Evolutionary conservation across 1,140 invertebrate genomes (phyloP).

Genomic region (Acromyrmex heyeri): DNA sequence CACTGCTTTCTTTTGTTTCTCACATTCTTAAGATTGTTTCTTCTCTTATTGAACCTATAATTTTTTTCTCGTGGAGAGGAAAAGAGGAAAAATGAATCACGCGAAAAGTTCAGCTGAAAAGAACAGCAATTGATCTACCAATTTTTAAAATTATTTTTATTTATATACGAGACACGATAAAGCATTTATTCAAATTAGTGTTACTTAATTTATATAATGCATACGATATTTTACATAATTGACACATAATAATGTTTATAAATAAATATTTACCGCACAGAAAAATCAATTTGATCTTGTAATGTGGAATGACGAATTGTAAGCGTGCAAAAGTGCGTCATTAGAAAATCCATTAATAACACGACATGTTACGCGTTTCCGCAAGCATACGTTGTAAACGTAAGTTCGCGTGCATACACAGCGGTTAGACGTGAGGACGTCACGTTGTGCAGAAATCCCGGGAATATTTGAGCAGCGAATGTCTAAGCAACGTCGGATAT

Average conservation of each 20-base stretch:
- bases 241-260: background rate
- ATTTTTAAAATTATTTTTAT: constrained; percentile 12
- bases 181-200: background rate
- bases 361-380: constrained; percentile 36
- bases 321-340: background rate
- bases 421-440: constrained; percentile 17
- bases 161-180: background rate
- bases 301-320: background rate
- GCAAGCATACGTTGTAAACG: background rate
- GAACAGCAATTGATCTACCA: background rate
- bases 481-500: constrained; percentile 74
- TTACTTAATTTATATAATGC: background rate
- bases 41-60: background rate
- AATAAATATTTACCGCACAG: background rate
- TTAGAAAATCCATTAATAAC: constrained; percentile 4
- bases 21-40: background rate
- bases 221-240: background rate
- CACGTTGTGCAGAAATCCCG: constrained; percentile 47
- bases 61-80: too few relatives aligned
- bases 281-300: background rate
- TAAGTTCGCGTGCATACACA: constrained; percentile 1
- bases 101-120: too few relatives aligned
- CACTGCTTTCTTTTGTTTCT: background rate
- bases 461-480: constrained; percentile 75
- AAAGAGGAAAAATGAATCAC: too few relatives aligned